phyloP scores from a whole-genome alignment of 2,888 invertebrate genomes.

The Strigamia transsilvanica region DNA sequence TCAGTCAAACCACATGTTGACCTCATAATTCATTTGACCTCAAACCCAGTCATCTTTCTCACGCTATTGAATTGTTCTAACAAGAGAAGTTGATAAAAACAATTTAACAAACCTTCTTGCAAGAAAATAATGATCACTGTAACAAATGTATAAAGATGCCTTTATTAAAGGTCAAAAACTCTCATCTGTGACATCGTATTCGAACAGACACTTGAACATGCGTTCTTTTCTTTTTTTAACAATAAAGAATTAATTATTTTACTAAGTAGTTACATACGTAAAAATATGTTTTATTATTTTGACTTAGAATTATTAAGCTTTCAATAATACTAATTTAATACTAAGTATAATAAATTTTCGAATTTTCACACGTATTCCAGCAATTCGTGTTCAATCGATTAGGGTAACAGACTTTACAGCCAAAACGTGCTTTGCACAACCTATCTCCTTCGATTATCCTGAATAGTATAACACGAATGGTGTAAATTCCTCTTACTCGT shows the following conservation, averaged over 20 bases:
- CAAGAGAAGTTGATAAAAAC: background rate
- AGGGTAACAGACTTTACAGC: background rate
- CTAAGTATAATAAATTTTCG: too few species aligned
- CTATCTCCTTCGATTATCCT: background rate
- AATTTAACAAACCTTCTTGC: background rate
- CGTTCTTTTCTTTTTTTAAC: too few species aligned
- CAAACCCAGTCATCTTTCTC: background rate
- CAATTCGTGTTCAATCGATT: background rate
- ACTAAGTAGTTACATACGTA: too few species aligned
- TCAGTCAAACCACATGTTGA: background rate
- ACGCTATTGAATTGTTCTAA: constrained; percentile 14
- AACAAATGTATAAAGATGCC: background rate
- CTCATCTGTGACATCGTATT: background rate
- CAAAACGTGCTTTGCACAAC: background rate
- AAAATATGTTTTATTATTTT: too few species aligned
- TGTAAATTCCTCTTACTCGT: background rate
- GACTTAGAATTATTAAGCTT: too few species aligned
- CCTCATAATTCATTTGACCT: constrained; percentile 5
- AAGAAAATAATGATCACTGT: background rate
- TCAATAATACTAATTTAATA: too few species aligned
- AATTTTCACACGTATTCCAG: background rate
- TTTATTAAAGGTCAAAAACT: constrained; percentile 14
- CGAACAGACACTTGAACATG: too few species aligned
- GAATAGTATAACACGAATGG: constrained; percentile 1
- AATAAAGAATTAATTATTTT: too few species aligned